phyloP scores from a whole-genome alignment of 2,113 vertebrate species.

The Pseudorectes ferrugineus region DNA sequence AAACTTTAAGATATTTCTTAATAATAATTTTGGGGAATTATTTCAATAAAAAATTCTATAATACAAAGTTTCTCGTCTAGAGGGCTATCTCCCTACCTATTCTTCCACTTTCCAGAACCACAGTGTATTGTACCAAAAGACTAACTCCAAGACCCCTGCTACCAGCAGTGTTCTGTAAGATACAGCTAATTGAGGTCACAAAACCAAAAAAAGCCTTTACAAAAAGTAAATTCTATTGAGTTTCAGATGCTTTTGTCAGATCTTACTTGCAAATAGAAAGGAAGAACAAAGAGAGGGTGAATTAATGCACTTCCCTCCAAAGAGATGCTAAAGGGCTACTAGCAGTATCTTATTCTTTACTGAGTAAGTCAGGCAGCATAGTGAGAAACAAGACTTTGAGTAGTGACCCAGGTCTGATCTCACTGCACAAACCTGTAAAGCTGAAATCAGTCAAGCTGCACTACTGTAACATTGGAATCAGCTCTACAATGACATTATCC shows the following conservation, averaged over 20 bases:
- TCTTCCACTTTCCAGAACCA: background rate
- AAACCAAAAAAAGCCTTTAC: background rate
- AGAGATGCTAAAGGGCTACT: background rate
- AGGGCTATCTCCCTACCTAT: background rate
- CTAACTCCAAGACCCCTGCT: background rate
- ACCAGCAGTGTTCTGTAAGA: background rate
- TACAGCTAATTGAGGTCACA: background rate
- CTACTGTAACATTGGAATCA: background rate
- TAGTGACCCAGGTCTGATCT: background rate
- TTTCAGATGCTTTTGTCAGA: slow-evolving; percentile 55
- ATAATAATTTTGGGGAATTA: slow-evolving; percentile 10
- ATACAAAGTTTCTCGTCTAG: background rate
- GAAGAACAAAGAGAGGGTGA: background rate
- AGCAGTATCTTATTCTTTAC: background rate
- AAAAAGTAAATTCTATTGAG: background rate
- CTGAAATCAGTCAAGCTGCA: background rate
- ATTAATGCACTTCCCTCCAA: background rate
- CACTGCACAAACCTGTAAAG: background rate
- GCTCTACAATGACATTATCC: background rate
- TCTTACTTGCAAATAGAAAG: background rate
- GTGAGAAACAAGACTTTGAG: background rate
- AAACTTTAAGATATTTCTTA: slow-evolving; percentile 37
- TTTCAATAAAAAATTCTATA: slow-evolving; percentile 21
- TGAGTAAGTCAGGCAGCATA: background rate
- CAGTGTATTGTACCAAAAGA: background rate